These are phyloP conservation scores for Urophycis tenuis DNA, from an alignment of 2,797 vertebrate genomes.

Conservation along the genomic window DNA sequence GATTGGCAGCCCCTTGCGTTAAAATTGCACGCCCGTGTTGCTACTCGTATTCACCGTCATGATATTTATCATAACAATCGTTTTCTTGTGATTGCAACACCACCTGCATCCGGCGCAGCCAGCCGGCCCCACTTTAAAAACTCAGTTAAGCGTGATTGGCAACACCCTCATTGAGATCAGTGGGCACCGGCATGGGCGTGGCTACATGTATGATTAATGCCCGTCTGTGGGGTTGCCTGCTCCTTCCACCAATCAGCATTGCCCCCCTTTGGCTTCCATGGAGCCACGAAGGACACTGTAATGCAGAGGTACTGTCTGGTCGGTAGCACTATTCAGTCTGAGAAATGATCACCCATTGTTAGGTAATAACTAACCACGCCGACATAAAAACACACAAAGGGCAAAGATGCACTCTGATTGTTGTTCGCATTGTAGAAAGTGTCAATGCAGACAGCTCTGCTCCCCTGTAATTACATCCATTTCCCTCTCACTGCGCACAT, in stretches of 20 bases:
- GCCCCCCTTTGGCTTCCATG: constrained; percentile 33
- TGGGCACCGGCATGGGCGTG: neutral
- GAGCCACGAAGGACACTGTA: constrained; percentile 28
- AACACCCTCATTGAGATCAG: neutral
- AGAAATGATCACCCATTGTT: constrained; percentile 29
- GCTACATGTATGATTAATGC: constrained; percentile 21
- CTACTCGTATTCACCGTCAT: neutral
- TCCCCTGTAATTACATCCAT: neutral
- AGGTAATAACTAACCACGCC: constrained; percentile 17
- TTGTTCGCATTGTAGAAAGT: neutral
- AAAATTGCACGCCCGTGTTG: neutral
- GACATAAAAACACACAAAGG: neutral
- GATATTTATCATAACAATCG: neutral
- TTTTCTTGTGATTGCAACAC: neutral
- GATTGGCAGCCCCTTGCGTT: too few species aligned
- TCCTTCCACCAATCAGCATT: constrained; percentile 4
- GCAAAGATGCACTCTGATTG: neutral
- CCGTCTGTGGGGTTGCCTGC: constrained; percentile 12
- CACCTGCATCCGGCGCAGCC: neutral
- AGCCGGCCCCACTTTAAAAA: too few species aligned
- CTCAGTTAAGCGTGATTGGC: neutral
- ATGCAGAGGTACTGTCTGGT: constrained; percentile 22
- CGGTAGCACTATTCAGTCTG: constrained; percentile 30
- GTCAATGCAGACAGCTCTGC: neutral
- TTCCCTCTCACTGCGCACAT: neutral